phyloP scores from a whole-genome alignment of 92 coral and sea anemone species.

The Desmophyllum pertusum region DNA sequence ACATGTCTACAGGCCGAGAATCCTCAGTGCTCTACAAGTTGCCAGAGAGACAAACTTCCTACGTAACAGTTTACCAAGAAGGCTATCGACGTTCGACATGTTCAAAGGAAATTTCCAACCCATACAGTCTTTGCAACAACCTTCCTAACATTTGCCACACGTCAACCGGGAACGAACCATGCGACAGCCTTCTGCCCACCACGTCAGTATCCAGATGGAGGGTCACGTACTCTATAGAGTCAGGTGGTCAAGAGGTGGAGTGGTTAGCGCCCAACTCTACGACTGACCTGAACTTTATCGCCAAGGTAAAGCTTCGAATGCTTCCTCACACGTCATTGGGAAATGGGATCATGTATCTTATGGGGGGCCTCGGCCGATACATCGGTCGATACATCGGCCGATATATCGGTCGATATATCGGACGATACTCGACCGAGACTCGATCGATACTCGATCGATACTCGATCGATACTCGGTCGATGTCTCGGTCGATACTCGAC shows the following conservation, averaged over 20 bases:
- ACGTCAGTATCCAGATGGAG: conserved; percentile 63
- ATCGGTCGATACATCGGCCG: no score
- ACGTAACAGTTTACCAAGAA: conserved; percentile 64
- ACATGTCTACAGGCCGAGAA: conserved; percentile 36
- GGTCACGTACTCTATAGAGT: conserved; percentile 26
- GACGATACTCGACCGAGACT: no score
- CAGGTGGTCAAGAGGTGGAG: conserved; percentile 29
- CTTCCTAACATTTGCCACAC: conserved; percentile 69
- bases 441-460: no score
- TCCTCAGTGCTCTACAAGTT: conserved; percentile 36
- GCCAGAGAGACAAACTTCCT: conserved; percentile 44
- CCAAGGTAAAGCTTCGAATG: conserved; percentile 44
- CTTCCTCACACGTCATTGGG: no score
- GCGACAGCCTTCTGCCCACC: conserved; percentile 64
- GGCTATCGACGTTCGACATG: conserved; percentile 56
- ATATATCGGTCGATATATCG: no score
- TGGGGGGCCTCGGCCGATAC: no score
- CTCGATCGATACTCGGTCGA: no score
- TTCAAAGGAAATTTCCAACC: conserved; percentile 56
- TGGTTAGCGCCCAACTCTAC: conserved; percentile 60
- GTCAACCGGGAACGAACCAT: conserved; percentile 31
- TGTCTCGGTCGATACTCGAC: no score
- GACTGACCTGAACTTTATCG: conserved; percentile 52
- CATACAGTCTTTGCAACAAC: conserved; percentile 71
- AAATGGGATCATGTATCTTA: no score